phyloP scores from a whole-genome alignment of 1,140 invertebrate species.

The Drosophila sp. region DNA sequence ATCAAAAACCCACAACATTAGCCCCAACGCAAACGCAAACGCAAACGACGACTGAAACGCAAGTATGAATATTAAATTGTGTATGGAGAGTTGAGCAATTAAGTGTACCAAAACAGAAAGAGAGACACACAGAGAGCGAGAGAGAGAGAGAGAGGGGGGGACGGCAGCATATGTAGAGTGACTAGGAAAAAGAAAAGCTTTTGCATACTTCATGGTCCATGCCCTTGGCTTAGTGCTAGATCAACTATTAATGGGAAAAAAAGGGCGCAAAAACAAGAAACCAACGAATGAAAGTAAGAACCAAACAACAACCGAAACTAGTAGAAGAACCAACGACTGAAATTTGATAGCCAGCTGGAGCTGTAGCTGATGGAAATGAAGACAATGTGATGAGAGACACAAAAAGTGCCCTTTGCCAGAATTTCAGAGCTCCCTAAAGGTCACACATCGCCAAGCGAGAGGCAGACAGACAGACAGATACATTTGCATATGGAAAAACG shows the following conservation, averaged over 20 bases:
- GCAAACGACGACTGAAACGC: conserved; percentile 58
- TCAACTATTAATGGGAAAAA: conserved; percentile 79
- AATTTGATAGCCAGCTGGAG: conserved; percentile 5
- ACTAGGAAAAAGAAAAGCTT: conserved; percentile 58
- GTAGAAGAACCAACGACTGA: background rate
- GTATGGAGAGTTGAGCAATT: conserved; percentile 72
- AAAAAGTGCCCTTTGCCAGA: conserved; percentile 3
- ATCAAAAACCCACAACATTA: conserved; percentile 57
- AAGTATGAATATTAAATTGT: conserved; percentile 81
- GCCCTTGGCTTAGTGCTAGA: conserved; percentile 66
- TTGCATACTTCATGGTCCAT: conserved; percentile 71
- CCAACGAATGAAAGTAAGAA: conserved; percentile 7
- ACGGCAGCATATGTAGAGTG: conserved; percentile 5
- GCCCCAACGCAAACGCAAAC: conserved; percentile 36
- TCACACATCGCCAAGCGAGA: no score
- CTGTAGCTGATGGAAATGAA: conserved; percentile 1
- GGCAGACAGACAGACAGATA: background rate
- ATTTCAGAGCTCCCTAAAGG: no score
- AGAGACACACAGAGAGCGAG: background rate
- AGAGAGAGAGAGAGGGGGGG: background rate
- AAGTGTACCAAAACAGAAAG: conserved; percentile 32
- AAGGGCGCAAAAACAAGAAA: conserved; percentile 20
- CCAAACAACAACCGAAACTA: background rate
- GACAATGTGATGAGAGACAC: background rate
- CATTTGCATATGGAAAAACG: background rate